Conservation (phyloP, 1,140 invertebrate species). For the Hylyphantes graminicola region DNA sequence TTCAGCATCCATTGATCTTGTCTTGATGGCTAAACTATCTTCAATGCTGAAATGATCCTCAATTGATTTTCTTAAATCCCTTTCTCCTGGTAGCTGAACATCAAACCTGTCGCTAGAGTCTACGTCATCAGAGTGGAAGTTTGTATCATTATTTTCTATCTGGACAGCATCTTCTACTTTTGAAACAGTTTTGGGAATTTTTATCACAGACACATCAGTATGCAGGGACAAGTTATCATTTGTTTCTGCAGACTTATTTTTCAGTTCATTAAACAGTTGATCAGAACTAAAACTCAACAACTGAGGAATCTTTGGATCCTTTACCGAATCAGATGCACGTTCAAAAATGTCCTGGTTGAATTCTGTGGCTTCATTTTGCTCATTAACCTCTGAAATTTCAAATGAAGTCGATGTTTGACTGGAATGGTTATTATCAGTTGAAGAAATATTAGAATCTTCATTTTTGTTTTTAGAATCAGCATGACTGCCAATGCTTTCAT, state of each 20-base stretch:
- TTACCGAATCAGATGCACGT: conserved; percentile 11
- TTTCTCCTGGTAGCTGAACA: not conserved
- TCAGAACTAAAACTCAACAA: conserved; percentile 50
- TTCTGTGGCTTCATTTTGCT: conserved; percentile 57
- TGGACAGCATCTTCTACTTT: not conserved
- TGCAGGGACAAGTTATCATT: not conserved
- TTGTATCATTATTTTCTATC: not conserved
- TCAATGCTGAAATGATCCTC: conserved; percentile 34
- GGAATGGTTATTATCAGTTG: conserved; percentile 12
- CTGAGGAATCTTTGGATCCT: conserved; percentile 36
- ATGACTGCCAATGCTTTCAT: not conserved
- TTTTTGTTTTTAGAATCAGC: conserved; percentile 34
- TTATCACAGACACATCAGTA: not conserved
- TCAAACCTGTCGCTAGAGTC: conserved; percentile 3
- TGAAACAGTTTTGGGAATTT: not conserved
- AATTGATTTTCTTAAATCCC: not conserved
- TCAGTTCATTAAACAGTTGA: conserved; percentile 32
- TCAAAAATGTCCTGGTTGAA: conserved; percentile 56
- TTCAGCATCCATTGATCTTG: conserved; percentile 48
- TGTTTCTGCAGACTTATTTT: not conserved
- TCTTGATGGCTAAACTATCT: conserved; percentile 31
- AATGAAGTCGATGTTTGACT: conserved; percentile 16
- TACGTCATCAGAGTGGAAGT: no score
- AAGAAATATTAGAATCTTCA: conserved; percentile 7
- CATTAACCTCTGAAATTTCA: conserved; percentile 55